Evolutionary conservation across 2,113 vertebrate genomes (phyloP), one percentile per base, ranked within the genome.

Genomic region (Sardina pilchardus): DNA sequence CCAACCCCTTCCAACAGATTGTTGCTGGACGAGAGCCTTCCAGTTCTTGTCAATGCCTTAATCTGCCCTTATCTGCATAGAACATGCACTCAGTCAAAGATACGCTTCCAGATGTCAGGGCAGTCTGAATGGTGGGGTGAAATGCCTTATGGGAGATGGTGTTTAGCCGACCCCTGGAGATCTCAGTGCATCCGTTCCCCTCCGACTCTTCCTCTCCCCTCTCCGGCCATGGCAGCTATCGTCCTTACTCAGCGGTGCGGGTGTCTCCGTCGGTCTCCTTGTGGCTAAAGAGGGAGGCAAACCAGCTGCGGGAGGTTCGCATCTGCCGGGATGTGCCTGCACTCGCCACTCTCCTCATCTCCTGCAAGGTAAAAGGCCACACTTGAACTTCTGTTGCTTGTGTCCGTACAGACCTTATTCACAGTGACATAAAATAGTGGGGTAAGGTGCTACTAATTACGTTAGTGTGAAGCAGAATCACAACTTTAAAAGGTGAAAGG

Each of bases 231-330:
- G 30, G 63, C 14, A 2, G 26, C 34, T 34, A 1, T 81, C n/a
- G 16, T 63, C 42, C 82, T 95, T 93, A 48, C 84, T 95, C 90
- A 92, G 93, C 53, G 83, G 88, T 14, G 86, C 90, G 86, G 88
- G 91, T 83, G 82, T 93, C 95, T 5, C 91, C 90, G 59, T 96
- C 95, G 0, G 80, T 91, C 89, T 95, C 95, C 91, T 93, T 91
- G 92, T 94, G 95, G 86, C 94, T 96, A 45, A 94, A 96, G 84
- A 96, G 94, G 87, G 93, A 94, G 85, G 90, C 91, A 88, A 95
- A 95, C 95, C 95, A 96, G 91, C 93, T 95, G n/a, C 81, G 87
- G 16, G 95, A 95, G 67, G 92, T 91, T 26, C 63, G 92, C 89
- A 96, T 95, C 84, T 90, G 92, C 78, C 24, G 83, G 84, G 91